Conservation (phyloP, 1,140 invertebrate species). For the Drosophila littoralis region DNA sequence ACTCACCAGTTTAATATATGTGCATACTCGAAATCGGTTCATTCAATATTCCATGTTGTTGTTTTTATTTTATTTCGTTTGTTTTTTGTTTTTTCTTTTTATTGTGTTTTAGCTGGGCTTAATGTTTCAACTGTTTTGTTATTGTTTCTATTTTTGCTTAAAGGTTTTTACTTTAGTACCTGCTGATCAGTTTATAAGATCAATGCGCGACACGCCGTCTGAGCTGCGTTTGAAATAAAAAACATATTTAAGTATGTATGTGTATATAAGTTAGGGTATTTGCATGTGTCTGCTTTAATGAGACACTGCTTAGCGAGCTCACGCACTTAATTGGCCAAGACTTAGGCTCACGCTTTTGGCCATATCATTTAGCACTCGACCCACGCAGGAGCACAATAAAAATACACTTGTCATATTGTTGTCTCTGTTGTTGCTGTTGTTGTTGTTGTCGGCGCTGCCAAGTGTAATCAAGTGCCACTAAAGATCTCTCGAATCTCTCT, state of each 20-base stretch:
- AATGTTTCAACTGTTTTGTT: constrained; percentile 48
- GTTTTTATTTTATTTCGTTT: constrained; percentile 22
- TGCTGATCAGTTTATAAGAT: constrained; percentile 44
- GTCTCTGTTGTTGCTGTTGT: constrained; percentile 7
- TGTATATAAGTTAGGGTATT: constrained; percentile 11
- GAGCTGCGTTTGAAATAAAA: constrained; percentile 13
- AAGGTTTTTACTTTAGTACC: constrained; percentile 1
- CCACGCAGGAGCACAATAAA: constrained; percentile 21
- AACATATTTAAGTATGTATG: background rate
- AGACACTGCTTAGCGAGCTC: constrained; percentile 53
- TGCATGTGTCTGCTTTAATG: constrained; percentile 29
- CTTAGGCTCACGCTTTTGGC: constrained; percentile 56
- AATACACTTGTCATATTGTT: constrained; percentile 39
- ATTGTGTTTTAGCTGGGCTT: constrained; percentile 37
- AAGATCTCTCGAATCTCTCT: constrained; percentile 76
- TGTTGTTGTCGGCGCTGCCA: constrained; percentile 31
- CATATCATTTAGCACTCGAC: constrained; percentile 21
- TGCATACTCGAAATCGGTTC: constrained; percentile 68
- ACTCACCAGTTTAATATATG: constrained; percentile 77
- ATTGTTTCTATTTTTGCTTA: constrained; percentile 29
- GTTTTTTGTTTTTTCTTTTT: constrained; percentile 13
- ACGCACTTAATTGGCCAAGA: constrained; percentile 65
- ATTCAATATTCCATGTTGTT: constrained; percentile 77
- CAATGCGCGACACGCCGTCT: constrained; percentile 65
- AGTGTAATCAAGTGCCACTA: constrained; percentile 77